phyloP scores from a whole-genome alignment of 2,797 vertebrate genomes.

The Siniperca obscura region DNA sequence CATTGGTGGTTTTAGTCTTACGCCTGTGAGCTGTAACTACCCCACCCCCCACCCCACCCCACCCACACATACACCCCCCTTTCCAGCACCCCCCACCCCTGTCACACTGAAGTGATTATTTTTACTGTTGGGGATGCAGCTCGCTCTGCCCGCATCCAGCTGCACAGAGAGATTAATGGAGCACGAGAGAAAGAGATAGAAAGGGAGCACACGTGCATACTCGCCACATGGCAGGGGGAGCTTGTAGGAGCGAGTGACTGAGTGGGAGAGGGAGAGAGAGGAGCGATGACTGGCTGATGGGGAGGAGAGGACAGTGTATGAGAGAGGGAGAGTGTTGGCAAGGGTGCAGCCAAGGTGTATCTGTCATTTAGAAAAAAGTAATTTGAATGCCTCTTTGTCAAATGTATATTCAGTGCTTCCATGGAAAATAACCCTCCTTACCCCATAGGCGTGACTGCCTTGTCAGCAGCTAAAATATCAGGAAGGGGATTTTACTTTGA shows the following conservation, averaged over 20 bases:
- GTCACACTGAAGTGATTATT: conserved; percentile 86
- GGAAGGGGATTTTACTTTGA: conserved; percentile 47
- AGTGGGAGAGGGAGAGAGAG: conserved; percentile 49
- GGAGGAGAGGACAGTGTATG: conserved; percentile 38
- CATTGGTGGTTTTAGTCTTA: conserved; percentile 63
- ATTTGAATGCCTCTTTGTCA: conserved; percentile 27
- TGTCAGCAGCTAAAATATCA: conserved; percentile 57
- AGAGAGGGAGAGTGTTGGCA: conserved; percentile 34
- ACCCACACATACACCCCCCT: conserved; percentile 15
- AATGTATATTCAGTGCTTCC: conserved; percentile 23
- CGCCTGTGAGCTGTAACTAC: conserved; percentile 69
- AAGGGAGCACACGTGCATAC: conserved; percentile 80
- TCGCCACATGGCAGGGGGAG: conserved; percentile 81
- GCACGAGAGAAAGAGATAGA: conserved; percentile 81
- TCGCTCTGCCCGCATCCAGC: conserved; percentile 76
- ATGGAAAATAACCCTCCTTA: conserved; percentile 9
- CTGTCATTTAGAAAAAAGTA: conserved; percentile 34
- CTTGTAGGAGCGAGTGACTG: conserved; percentile 60
- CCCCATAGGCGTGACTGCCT: conserved; percentile 10
- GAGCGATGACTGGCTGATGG: conserved; percentile 43
- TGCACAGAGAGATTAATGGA: conserved; percentile 86
- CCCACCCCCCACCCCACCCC: conserved; percentile 24
- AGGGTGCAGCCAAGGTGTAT: conserved; percentile 52
- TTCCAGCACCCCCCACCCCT: conserved; percentile 61
- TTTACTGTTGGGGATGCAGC: conserved; percentile 86